A percentile compares a stretch with the other conserved stretches of the same genome.
These are phyloP conservation scores for Zoanthus solanderi DNA, from an alignment of 92 coral and sea anemone species.

Conservation along the genomic window DNA sequence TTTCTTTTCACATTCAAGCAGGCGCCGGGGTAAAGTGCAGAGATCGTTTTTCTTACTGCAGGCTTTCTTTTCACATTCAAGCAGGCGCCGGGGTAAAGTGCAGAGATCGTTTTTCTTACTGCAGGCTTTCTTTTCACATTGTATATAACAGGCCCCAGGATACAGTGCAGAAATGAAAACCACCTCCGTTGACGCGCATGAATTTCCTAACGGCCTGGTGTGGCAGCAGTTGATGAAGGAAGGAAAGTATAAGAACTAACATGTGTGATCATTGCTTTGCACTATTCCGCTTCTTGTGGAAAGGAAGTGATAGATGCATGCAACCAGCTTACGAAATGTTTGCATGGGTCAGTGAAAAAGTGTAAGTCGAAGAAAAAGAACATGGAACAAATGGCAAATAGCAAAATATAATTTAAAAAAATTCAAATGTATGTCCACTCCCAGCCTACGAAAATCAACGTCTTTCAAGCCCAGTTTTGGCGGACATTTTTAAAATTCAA, in stretches of 20 bases:
- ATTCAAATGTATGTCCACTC: too few species aligned
- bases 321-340: too few species aligned
- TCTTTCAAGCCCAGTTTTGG: too few species aligned
- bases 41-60: background rate
- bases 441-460: too few species aligned
- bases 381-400: too few species aligned
- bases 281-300: background rate
- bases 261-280: background rate
- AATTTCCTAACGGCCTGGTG: slow-evolving; percentile 80
- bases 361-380: too few species aligned
- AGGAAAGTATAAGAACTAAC: slow-evolving; percentile 50
- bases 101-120: background rate
- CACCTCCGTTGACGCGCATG: slow-evolving; percentile 73
- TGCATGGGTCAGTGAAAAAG: too few species aligned
- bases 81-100: slow-evolving; percentile 49
- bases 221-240: slow-evolving; percentile 72
- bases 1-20: slow-evolving; percentile 35
- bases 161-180: slow-evolving; percentile 91
- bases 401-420: too few species aligned
- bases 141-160: slow-evolving; percentile 76
- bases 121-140: background rate
- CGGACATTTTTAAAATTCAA: too few species aligned
- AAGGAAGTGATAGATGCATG: background rate
- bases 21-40: slow-evolving; percentile 19
- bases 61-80: background rate